Percentiles rank a stretch among this genome's conserved stretches.
These are phyloP conservation scores for Phoebastria nigripes DNA, from an alignment of 2,797 vertebrate genomes.

Conservation along the genomic window DNA sequence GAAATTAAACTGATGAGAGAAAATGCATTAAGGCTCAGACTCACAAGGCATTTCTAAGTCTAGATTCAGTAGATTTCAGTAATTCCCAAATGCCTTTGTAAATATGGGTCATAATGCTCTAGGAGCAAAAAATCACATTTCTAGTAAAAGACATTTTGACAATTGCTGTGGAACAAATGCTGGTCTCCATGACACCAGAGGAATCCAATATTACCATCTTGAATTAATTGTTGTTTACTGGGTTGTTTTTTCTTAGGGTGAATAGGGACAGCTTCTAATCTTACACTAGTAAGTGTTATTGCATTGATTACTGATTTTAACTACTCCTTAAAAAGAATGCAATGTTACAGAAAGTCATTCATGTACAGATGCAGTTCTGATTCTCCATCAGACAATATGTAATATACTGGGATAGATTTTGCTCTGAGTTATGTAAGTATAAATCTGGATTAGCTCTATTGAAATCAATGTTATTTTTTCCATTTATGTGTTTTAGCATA, in stretches of 20 bases:
- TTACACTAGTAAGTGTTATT: neutral
- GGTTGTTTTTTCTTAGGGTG: rapidly evolving
- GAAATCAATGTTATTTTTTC: neutral
- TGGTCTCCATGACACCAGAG: neutral
- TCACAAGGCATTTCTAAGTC: neutral
- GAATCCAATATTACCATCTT: neutral
- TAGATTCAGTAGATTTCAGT: neutral
- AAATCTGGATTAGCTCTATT: neutral
- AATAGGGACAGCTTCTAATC: neutral
- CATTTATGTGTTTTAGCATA: neutral
- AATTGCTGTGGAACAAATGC: neutral
- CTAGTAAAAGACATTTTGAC: neutral
- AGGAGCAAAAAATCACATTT: neutral
- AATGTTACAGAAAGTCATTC: neutral
- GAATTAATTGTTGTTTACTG: neutral
- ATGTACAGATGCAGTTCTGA: neutral
- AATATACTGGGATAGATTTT: neutral
- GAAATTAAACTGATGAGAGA: neutral
- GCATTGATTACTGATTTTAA: neutral
- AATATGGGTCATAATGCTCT: neutral
- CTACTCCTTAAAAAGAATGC: neutral
- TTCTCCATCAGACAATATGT: neutral
- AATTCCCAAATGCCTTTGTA: neutral
- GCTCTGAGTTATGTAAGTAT: neutral
- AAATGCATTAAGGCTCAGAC: neutral